These are phyloP conservation scores for Sycophila sp. DNA, from an alignment of 1,140 invertebrate genomes.

Conservation along the genomic window DNA sequence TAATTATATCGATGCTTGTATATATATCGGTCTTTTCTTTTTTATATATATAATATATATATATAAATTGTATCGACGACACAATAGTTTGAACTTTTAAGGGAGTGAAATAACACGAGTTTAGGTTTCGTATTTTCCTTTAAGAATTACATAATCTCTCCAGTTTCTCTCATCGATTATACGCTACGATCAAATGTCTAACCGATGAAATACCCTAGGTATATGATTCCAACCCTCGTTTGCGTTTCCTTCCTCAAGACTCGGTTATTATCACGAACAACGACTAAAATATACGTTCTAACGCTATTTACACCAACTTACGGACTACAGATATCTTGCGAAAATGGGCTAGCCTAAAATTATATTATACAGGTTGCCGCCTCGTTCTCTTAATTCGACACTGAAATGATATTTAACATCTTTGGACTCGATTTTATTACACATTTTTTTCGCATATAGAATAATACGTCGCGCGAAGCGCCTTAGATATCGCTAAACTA, in stretches of 20 bases:
- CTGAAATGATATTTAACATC: slow-evolving; percentile 63
- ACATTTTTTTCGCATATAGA: slow-evolving; percentile 52
- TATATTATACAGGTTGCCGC: slow-evolving; percentile 64
- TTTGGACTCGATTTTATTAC: slow-evolving; percentile 67
- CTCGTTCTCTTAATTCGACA: slow-evolving; percentile 51
- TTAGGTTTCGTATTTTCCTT: slow-evolving; percentile 22
- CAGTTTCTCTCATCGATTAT: neutral
- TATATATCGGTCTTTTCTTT: slow-evolving; percentile 25
- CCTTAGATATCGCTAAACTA: too few relatives aligned
- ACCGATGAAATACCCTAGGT: neutral
- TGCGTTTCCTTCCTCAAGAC: slow-evolving; percentile 4
- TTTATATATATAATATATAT: slow-evolving; percentile 29
- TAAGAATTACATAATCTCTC: slow-evolving; percentile 35
- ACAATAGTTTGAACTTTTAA: slow-evolving; percentile 40
- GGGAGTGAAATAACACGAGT: slow-evolving; percentile 39
- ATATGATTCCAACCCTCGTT: neutral
- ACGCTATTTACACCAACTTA: slow-evolving; percentile 64
- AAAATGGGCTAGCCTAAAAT: slow-evolving; percentile 56
- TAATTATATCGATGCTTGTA: slow-evolving; percentile 22
- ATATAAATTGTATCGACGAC: slow-evolving; percentile 33
- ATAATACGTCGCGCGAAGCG: slow-evolving; percentile 7
- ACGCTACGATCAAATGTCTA: neutral
- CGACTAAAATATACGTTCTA: slow-evolving; percentile 46
- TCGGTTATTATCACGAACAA: slow-evolving; percentile 37
- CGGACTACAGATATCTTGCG: slow-evolving; percentile 48